Evolutionary conservation across 2,113 vertebrate genomes (phyloP), one percentile per base, ranked within the genome.

Genomic region (Aegotheles bennettii): DNA sequence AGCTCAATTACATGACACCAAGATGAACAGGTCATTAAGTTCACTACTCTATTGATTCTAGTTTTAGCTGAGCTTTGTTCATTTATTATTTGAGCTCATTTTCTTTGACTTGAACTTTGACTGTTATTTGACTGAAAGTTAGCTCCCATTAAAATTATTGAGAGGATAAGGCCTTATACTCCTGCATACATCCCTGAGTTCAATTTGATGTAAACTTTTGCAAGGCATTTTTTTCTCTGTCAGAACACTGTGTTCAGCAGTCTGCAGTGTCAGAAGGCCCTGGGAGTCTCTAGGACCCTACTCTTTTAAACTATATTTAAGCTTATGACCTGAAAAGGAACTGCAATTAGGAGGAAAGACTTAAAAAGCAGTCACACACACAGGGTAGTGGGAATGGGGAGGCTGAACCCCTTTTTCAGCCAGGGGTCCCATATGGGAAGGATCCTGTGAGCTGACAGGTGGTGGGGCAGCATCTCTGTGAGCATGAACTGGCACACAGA

Each of bases 41-140:
- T 94, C 2, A 0, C 48, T 92, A 65, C 67, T 80, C 11, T 95
- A 95, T 84, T 93, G 81, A 89, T 94, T 92, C 38, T 45, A 68
- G 67, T 60, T 94, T 95, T 94, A 94, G 85, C 85, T 94, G 85
- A 95, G 54, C 59, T 91, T 54, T 91, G 54, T 92, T 94, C 64
- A 47, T 88, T 91, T 94, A 76, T 93, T 67, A 74, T 70, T 90
- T 70, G 59, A 77, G 82, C 47, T 94, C 50, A n/a, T 86, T 94
- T 88, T 85, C 87, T 86, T 77, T 67, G 42, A 14, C 79, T 93
- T 95, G 79, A 86, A 94, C 79, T 86, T 95, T 71, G 36, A 65
- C 78, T 77, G 4, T 51, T 84, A 74, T 70, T 80, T 88, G 87
- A 93, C 59, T 77, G 68, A 80, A 77, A 88, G 79, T 80, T 76